These are phyloP conservation scores for Schlechtendalia chinensis DNA, from an alignment of 1,140 invertebrate genomes.

Conservation along the genomic window DNA sequence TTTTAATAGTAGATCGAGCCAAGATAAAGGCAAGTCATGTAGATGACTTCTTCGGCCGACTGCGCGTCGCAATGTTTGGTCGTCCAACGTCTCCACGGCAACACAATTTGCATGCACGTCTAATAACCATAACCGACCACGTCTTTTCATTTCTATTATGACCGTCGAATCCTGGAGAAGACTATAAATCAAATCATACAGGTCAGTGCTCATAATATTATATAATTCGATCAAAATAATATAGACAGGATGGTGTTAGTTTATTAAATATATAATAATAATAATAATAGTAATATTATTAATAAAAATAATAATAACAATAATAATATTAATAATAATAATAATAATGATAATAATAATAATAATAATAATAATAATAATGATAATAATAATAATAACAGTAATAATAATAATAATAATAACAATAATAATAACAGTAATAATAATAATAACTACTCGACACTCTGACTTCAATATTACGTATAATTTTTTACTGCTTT, in stretches of 20 bases:
- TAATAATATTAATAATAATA: background rate
- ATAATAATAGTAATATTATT: background rate
- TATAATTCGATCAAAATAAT: background rate
- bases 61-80: slow-evolving; percentile 39
- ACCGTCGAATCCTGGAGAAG: slow-evolving; percentile 10
- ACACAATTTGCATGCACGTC: slow-evolving; percentile 41
- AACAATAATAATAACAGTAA: background rate
- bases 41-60: background rate
- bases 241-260: background rate
- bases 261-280: background rate
- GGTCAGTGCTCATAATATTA: slow-evolving; percentile 11
- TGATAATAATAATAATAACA: background rate
- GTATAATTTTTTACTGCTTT: background rate
- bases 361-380: background rate
- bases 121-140: slow-evolving; percentile 36
- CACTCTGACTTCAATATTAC: background rate
- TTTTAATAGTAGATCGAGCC: background rate
- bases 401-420: background rate
- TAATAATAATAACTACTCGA: background rate
- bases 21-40: slow-evolving; percentile 13
- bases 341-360: background rate
- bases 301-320: background rate
- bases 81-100: slow-evolving; percentile 39
- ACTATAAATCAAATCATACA: background rate
- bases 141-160: slow-evolving; percentile 31